These are phyloP conservation scores for Heteractis magnifica DNA, from an alignment of 92 coral and sea anemone genomes.

Conservation along the genomic window DNA sequence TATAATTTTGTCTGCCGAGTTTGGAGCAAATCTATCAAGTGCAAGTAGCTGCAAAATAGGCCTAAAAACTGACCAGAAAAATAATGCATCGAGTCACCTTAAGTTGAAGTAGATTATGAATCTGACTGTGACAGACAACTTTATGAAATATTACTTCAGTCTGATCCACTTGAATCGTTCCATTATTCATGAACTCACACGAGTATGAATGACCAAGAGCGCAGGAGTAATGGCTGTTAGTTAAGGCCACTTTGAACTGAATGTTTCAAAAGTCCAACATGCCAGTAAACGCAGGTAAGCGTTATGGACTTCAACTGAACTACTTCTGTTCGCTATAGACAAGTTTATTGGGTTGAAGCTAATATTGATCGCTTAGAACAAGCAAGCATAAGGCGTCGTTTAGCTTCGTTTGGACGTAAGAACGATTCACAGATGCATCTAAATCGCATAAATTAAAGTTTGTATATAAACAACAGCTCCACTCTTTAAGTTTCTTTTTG, in stretches of 20 bases:
- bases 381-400: neutral
- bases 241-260: neutral
- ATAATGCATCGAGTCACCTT: neutral
- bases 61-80: too few species aligned
- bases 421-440: neutral
- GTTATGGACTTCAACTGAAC: neutral
- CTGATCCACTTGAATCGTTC: neutral
- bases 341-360: neutral
- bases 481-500: neutral
- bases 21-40: too few species aligned
- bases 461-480: neutral
- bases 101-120: neutral
- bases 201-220: conserved; percentile 10
- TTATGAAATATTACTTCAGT: too few species aligned
- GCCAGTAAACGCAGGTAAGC: conserved; percentile 23
- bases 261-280: neutral
- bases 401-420: neutral
- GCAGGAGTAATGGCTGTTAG: conserved; percentile 24
- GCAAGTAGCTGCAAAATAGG: too few species aligned
- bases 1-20: too few species aligned
- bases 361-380: neutral
- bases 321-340: neutral
- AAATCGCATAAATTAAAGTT: neutral
- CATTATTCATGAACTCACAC: conserved; percentile 19
- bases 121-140: neutral